These are phyloP conservation scores for Lepus americanus DNA, from an alignment of 2,113 vertebrate genomes.

Conservation along the genomic window DNA sequence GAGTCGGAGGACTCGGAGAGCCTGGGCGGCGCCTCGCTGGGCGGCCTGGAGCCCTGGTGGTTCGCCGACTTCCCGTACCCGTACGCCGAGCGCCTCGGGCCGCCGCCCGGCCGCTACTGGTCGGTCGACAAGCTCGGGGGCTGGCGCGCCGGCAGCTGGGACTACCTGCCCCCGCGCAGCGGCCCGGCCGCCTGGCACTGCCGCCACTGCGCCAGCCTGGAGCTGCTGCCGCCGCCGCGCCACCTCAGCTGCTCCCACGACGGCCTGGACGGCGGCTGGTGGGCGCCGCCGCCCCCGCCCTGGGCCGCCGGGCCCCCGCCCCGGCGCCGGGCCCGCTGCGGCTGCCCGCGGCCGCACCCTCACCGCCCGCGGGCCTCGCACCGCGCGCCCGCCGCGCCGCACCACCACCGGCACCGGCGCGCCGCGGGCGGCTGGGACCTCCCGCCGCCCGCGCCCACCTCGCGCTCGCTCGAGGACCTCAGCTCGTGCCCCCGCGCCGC, in stretches of 20 bases:
- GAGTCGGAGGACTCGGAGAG: constrained; percentile 91
- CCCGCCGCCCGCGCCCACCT: constrained; percentile 89
- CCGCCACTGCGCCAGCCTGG: constrained; percentile 85
- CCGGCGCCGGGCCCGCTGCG: constrained; percentile 85
- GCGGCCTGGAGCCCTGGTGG: constrained; percentile 87
- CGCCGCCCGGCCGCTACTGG: constrained; percentile 92
- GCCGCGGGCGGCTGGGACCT: constrained; percentile 77
- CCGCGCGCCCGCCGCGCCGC: constrained; percentile 88
- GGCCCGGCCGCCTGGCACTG: constrained; percentile 85
- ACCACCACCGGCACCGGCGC: constrained; percentile 84
- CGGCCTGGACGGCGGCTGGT: constrained; percentile 92
- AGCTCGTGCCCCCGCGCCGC: constrained; percentile 87
- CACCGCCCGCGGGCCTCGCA: constrained; percentile 87
- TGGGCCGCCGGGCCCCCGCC: constrained; percentile 89
- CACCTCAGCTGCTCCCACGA: constrained; percentile 89
- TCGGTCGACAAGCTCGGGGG: constrained; percentile 95
- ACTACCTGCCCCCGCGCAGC: constrained; percentile 88
- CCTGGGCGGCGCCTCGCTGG: constrained; percentile 85
- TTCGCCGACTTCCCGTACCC: constrained; percentile 92
- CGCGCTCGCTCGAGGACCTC: constrained; percentile 95
- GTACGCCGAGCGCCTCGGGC: constrained; percentile 91
- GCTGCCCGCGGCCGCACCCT: constrained; percentile 84
- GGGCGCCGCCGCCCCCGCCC: constrained; percentile 91
- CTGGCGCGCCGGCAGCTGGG: constrained; percentile 89
- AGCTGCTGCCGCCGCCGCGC: constrained; percentile 90